Conservation (phyloP, 2,797 vertebrate genomes). For the Anisognathus igniventris region DNA sequence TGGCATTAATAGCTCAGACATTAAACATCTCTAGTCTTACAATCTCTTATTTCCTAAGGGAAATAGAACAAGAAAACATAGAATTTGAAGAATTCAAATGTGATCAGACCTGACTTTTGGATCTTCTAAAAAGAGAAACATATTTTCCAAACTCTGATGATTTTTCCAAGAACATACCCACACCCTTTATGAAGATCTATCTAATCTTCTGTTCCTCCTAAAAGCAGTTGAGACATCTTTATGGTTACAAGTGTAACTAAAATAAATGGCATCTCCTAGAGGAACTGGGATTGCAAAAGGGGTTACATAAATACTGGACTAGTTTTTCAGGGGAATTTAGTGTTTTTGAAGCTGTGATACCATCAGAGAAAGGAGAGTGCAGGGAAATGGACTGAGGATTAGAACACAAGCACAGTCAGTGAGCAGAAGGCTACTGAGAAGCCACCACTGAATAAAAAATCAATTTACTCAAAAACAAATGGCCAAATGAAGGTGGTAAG, state of each 20-base stretch:
- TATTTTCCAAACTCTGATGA: neutral
- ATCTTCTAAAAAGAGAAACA: neutral
- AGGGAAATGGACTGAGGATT: neutral
- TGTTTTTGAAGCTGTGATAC: neutral
- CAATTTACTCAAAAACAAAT: neutral
- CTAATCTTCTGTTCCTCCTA: neutral
- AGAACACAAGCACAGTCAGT: neutral
- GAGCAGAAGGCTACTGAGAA: neutral
- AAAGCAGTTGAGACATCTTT: neutral
- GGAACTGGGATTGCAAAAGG: rapidly evolving
- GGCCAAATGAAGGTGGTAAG: neutral
- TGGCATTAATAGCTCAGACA: neutral
- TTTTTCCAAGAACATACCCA: neutral
- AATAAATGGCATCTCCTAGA: neutral
- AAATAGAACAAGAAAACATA: neutral
- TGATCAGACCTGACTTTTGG: neutral
- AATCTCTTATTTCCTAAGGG: neutral
- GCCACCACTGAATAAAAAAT: neutral
- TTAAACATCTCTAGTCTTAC: neutral
- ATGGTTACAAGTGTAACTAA: neutral
- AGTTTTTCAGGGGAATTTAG: neutral
- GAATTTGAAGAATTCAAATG: neutral
- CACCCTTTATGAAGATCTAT: neutral
- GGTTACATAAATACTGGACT: neutral
- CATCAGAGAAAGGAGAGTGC: neutral